Percentiles rank a stretch among this genome's conserved stretches.
phyloP scores from a whole-genome alignment of 1,140 invertebrate genomes.

The Triops cancriformis region DNA sequence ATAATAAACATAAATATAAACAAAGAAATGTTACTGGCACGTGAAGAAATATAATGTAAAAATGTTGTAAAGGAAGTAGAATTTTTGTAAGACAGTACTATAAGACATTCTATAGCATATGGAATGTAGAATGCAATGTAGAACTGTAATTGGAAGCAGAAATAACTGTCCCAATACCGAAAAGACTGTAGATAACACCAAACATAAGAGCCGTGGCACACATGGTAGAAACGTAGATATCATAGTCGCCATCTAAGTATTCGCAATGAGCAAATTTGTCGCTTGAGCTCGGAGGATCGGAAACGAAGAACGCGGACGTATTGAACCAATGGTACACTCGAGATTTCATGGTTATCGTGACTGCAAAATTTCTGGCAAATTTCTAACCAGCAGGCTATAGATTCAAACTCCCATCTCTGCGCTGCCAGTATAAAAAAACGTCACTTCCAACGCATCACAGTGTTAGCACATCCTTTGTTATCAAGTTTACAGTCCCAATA shows the following conservation, averaged over 20 bases:
- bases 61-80: no score
- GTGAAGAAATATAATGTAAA: no score
- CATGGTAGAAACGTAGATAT: slow-evolving; percentile 46
- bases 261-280: slow-evolving; percentile 39
- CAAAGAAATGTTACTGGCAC: no score
- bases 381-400: background rate
- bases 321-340: background rate
- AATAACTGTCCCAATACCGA: slow-evolving; percentile 40
- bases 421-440: no score
- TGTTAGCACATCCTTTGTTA: no score
- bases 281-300: background rate
- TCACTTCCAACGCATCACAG: no score
- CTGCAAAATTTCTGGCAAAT: background rate
- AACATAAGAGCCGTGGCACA: slow-evolving; percentile 51
- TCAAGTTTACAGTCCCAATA: no score
- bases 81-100: no score
- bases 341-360: background rate
- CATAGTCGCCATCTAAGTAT: slow-evolving; percentile 46
- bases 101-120: no score
- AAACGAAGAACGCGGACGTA: background rate
- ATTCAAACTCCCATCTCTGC: background rate
- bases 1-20: no score
- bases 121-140: no score
- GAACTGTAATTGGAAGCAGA: no score
- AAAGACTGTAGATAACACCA: slow-evolving; percentile 54